Evolutionary conservation across 2,113 vertebrate species (phyloP).

Genomic region (Leucosticte australis): DNA sequence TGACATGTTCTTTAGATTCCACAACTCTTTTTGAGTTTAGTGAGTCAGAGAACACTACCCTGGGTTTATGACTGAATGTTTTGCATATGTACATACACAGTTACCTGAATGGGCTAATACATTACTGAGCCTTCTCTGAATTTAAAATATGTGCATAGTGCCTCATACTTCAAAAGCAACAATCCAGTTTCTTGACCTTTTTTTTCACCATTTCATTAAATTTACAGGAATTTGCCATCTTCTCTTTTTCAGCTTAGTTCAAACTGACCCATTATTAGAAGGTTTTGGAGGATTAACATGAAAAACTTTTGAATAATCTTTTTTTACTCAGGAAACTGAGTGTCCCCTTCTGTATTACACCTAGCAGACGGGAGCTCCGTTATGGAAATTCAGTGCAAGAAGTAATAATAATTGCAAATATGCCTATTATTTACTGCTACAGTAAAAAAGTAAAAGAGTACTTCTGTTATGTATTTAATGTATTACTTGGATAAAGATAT

Average conservation of each 20-base stretch:
- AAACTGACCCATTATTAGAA: not conserved
- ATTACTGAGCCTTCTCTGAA: not conserved
- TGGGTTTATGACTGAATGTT: not conserved
- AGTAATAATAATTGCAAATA: not conserved
- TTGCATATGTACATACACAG: not conserved
- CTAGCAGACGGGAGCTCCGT: rapidly evolving
- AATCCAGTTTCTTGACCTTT: not conserved
- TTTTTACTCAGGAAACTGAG: not conserved
- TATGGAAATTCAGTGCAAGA: not conserved
- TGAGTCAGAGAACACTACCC: not conserved
- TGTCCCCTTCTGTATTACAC: not conserved
- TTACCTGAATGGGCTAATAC: not conserved
- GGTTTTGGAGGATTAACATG: not conserved
- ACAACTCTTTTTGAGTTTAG: not conserved
- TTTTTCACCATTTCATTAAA: not conserved
- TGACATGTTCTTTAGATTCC: not conserved
- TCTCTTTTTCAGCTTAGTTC: not conserved
- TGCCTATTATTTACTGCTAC: not conserved
- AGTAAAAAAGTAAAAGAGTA: not conserved
- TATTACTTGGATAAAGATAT: not conserved
- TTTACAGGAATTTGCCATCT: not conserved
- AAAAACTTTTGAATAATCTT: not conserved
- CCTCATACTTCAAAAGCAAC: not conserved
- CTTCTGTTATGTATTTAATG: not conserved
- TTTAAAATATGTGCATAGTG: rapidly evolving